phyloP scores from a whole-genome alignment of 2,113 vertebrate species.

The Centropus bengalensis region DNA sequence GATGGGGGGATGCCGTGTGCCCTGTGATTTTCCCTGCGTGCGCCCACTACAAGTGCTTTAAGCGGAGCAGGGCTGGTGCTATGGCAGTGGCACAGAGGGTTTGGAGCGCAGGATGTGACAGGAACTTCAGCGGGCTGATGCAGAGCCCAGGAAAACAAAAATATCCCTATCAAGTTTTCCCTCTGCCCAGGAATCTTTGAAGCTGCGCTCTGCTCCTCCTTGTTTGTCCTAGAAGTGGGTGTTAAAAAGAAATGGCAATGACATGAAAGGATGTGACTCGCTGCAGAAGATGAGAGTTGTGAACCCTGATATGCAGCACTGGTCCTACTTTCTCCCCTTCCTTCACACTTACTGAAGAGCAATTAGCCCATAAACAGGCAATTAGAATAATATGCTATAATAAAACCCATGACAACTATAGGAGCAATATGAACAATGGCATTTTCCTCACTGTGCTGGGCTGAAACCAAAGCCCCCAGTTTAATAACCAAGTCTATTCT shows the following conservation, averaged over 20 bases:
- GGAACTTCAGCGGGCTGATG: neutral
- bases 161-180: neutral
- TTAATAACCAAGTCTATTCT: neutral
- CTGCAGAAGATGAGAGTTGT: neutral
- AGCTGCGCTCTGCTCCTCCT: neutral
- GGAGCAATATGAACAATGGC: neutral
- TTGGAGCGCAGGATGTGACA: too few species aligned
- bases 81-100: rapidly evolving
- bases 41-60: rapidly evolving
- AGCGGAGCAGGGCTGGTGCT: neutral
- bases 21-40: rapidly evolving
- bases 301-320: neutral
- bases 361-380: neutral
- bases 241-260: neutral
- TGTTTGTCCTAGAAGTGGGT: neutral
- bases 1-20: neutral
- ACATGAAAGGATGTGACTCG: neutral
- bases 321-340: neutral
- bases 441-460: neutral
- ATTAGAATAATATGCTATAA: neutral
- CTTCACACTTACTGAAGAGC: neutral
- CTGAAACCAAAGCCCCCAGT: neutral
- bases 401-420: neutral
- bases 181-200: neutral
- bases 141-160: neutral